Evolutionary conservation across 2,888 invertebrate species (phyloP).

Genomic region (Cepaea hortensis): DNA sequence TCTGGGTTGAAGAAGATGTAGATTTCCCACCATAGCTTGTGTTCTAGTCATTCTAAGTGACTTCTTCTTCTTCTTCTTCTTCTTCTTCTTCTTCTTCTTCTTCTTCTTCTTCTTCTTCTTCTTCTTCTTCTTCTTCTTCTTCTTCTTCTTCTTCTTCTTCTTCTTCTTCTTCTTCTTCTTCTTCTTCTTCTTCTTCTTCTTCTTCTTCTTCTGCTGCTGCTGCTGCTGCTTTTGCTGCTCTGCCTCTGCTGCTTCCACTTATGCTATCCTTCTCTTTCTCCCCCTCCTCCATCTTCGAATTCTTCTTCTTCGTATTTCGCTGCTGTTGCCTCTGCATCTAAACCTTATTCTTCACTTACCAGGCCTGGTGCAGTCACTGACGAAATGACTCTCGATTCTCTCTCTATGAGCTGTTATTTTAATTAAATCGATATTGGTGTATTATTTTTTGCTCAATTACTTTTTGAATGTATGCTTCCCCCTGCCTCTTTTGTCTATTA

Average conservation of each 20-base stretch:
- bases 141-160: neutral
- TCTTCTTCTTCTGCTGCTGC: conserved; percentile 1
- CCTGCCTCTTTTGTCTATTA: no score
- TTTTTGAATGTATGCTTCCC: no score
- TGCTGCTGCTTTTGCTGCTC: neutral
- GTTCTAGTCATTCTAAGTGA: neutral
- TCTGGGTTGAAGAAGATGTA: no score
- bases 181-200: neutral
- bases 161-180: neutral
- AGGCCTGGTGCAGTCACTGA: no score
- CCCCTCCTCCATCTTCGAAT: neutral
- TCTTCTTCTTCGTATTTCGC: neutral
- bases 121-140: neutral
- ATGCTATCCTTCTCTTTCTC: neutral
- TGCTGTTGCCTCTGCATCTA: no score
- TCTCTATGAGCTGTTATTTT: no score
- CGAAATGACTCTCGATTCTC: no score
- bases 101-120: neutral
- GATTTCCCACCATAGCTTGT: no score
- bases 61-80: conserved; percentile 8
- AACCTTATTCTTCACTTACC: no score
- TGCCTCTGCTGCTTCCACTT: neutral
- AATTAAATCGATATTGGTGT: no score
- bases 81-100: neutral
- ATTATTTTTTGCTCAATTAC: no score